A percentile compares a stretch with the other conserved stretches of the same genome.
Conservation (phyloP, 2,113 vertebrate genomes). For the Anas platyrhynchos region DNA sequence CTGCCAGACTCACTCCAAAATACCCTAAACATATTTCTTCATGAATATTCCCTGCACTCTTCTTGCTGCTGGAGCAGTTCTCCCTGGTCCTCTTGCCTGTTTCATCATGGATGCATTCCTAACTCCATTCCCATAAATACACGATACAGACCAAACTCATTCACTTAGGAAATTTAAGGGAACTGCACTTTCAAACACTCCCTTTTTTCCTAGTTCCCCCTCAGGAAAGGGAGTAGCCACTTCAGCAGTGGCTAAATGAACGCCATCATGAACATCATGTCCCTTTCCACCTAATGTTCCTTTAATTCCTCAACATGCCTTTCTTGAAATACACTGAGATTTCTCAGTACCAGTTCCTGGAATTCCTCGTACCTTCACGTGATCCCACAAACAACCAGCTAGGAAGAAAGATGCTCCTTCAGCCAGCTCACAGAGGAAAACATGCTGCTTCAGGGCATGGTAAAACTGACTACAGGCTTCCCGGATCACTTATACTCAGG, state of each 20-base stretch:
- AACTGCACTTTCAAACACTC: neutral
- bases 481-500: neutral
- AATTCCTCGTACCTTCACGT: neutral
- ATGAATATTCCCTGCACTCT: neutral
- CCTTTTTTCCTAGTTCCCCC: neutral
- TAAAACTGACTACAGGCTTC: neutral
- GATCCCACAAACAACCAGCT: fast-evolving
- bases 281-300: neutral
- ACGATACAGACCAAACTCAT: neutral
- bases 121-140: neutral
- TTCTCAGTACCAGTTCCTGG: neutral
- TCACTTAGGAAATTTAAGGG: neutral
- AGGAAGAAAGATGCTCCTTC: neutral
- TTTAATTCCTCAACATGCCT: neutral
- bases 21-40: neutral
- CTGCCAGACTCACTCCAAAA: neutral
- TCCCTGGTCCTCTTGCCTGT: neutral
- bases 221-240: neutral
- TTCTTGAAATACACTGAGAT: neutral
- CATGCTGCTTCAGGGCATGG: fast-evolving
- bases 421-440: neutral
- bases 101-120: neutral
- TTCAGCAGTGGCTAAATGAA: neutral
- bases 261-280: neutral
- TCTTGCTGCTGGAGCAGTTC: neutral